Conservation (phyloP, 2,113 vertebrate species). For the Syrmaticus mikado region DNA sequence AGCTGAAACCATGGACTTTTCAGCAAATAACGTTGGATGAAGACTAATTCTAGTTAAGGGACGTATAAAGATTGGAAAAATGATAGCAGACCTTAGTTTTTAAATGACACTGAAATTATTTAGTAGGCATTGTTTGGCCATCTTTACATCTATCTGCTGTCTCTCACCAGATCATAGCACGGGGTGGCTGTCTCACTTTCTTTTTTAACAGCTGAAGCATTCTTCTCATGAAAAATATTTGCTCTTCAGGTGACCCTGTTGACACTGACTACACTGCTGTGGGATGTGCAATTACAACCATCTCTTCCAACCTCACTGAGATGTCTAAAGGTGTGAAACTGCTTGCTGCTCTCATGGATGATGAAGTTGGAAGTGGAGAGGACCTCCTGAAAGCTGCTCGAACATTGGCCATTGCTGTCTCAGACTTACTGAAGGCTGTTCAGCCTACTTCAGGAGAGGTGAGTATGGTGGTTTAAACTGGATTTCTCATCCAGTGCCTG, state of each 20-base stretch:
- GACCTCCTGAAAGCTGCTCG: conserved; percentile 94
- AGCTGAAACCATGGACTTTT: neutral
- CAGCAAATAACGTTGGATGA: neutral
- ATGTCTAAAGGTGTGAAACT: conserved; percentile 99
- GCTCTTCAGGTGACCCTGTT: conserved; percentile 88
- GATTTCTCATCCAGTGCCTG: neutral
- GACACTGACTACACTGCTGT: conserved; percentile 98
- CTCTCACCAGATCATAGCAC: neutral
- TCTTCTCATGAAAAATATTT: neutral
- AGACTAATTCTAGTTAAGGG: neutral
- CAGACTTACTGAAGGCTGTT: conserved; percentile 94
- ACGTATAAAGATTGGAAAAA: neutral
- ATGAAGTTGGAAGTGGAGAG: conserved; percentile 95
- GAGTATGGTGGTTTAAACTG: neutral
- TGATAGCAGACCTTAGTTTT: neutral
- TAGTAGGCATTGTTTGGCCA: neutral
- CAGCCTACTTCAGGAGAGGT: conserved; percentile 96
- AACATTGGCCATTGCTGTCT: conserved; percentile 92
- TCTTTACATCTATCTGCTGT: neutral
- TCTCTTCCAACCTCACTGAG: conserved; percentile 98
- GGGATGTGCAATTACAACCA: conserved; percentile 98
- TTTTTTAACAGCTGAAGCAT: neutral
- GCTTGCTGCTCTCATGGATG: conserved; percentile 95
- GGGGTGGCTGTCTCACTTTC: neutral
- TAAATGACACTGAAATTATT: neutral